These are phyloP conservation scores for Casuarius casuarius DNA, from an alignment of 2,113 vertebrate species.

Conservation along the genomic window DNA sequence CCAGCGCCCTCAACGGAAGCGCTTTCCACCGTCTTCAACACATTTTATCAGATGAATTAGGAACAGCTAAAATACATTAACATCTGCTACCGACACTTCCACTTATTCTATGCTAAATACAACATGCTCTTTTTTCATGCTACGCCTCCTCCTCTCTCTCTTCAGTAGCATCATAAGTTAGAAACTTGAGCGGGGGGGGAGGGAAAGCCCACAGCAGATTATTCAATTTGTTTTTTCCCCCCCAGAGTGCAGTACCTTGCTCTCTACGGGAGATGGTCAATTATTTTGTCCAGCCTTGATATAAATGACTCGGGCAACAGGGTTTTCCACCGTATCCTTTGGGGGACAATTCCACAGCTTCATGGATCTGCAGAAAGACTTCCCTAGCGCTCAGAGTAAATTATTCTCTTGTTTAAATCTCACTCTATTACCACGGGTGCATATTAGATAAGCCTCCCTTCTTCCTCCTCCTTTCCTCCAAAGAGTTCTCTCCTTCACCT, in stretches of 20 bases:
- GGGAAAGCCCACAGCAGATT: not conserved
- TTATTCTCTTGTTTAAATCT: not conserved
- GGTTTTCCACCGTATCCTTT: not conserved
- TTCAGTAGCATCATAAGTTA: not conserved
- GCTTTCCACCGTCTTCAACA: not conserved
- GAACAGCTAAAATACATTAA: not conserved
- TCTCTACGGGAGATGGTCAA: not conserved
- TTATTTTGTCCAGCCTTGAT: not conserved
- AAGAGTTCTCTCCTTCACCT: not conserved
- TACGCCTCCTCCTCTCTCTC: not conserved
- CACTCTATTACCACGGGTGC: not conserved
- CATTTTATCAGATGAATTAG: not conserved
- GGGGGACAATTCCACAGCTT: not conserved
- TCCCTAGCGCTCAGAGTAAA: not conserved
- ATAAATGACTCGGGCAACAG: not conserved
- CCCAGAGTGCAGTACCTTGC: not conserved
- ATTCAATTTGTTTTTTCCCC: not conserved
- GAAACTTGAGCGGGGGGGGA: not conserved
- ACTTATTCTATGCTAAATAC: not conserved
- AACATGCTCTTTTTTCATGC: not conserved
- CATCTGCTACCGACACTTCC: not conserved
- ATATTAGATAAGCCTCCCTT: not conserved
- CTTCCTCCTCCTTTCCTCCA: not conserved
- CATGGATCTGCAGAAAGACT: not conserved
- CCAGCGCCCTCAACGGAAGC: not conserved